phyloP scores from a whole-genome alignment of 2,888 invertebrate genomes.

The Brassicogethes aeneus region DNA sequence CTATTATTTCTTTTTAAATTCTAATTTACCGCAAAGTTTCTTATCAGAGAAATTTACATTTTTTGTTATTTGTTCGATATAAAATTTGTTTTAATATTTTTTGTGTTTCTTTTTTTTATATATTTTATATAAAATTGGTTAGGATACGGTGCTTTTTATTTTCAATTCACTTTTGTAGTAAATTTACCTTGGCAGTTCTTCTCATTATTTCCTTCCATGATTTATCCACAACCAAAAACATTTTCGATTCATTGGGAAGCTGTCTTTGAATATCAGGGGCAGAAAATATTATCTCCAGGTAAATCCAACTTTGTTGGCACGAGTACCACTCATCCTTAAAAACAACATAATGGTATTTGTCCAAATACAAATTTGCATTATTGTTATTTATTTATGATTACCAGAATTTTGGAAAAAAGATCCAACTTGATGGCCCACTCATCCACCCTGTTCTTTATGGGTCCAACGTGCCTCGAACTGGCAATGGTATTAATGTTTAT shows the following conservation, averaged over 20 bases:
- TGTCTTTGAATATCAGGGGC: constrained; percentile 92
- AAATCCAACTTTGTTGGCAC: constrained; percentile 90
- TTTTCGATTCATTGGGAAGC: constrained; percentile 79
- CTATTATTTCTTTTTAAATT: no score
- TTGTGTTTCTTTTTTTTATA: no score
- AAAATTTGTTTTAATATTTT: no score
- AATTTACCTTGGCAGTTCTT: constrained; percentile 59
- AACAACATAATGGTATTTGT: constrained; percentile 11
- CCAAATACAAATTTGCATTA: constrained; percentile 1
- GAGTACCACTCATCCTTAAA: constrained; percentile 87
- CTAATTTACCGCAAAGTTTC: no score
- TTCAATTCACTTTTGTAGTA: constrained; percentile 3
- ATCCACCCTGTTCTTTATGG: constrained; percentile 72
- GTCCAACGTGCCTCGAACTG: constrained; percentile 77
- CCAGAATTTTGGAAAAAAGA: constrained; percentile 73
- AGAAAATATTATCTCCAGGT: constrained; percentile 89
- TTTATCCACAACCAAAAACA: constrained; percentile 80
- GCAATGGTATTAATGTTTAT: constrained; percentile 81
- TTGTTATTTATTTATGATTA: constrained; percentile 32
- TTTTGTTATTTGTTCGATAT: no score
- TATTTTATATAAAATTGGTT: constrained; percentile 10
- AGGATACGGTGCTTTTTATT: no score
- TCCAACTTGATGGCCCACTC: constrained; percentile 74
- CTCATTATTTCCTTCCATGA: constrained; percentile 86
- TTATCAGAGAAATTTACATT: no score